Percentiles rank a stretch among this genome's conserved stretches.
Evolutionary conservation across 2,113 vertebrate species (phyloP).

Genomic region (Macquaria ambigua): DNA sequence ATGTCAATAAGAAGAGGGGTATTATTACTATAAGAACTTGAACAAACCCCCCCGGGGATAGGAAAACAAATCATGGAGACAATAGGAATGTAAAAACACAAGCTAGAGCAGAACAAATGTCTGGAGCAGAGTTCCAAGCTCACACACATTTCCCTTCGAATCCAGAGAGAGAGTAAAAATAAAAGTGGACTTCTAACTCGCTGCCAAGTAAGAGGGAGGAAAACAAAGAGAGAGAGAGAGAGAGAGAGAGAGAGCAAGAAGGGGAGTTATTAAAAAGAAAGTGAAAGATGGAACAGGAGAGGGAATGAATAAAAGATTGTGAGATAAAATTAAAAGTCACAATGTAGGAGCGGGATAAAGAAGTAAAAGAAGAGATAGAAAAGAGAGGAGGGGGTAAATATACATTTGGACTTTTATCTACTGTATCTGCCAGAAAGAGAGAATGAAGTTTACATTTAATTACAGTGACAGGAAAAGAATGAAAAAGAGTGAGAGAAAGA

Average conservation of each 20-base stretch:
- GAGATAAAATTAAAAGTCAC: not conserved
- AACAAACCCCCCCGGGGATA: not conserved
- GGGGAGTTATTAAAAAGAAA: not conserved
- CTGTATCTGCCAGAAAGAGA: not conserved
- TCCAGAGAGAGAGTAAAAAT: slow-evolving; percentile 38
- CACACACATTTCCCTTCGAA: slow-evolving; percentile 30
- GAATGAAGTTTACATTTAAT: not conserved
- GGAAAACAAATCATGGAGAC: not conserved
- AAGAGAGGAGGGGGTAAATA: too few species aligned
- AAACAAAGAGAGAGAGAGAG: not conserved
- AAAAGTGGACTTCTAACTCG: not conserved
- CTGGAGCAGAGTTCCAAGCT: slow-evolving; percentile 6
- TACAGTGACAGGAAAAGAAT: not conserved
- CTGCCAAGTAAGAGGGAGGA: slow-evolving; percentile 38
- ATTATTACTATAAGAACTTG: not conserved
- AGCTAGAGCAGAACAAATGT: slow-evolving; percentile 49
- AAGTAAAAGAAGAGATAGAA: not conserved
- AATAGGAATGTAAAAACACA: slow-evolving; percentile 17
- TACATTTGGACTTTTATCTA: not conserved
- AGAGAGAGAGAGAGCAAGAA: not conserved
- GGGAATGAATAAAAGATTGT: not conserved
- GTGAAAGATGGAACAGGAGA: not conserved
- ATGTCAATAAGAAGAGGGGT: not conserved
- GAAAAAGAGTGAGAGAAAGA: not conserved
- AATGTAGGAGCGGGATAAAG: too few species aligned